phyloP scores from a whole-genome alignment of 1,140 invertebrate genomes.

The Sitobion miscanthi region DNA sequence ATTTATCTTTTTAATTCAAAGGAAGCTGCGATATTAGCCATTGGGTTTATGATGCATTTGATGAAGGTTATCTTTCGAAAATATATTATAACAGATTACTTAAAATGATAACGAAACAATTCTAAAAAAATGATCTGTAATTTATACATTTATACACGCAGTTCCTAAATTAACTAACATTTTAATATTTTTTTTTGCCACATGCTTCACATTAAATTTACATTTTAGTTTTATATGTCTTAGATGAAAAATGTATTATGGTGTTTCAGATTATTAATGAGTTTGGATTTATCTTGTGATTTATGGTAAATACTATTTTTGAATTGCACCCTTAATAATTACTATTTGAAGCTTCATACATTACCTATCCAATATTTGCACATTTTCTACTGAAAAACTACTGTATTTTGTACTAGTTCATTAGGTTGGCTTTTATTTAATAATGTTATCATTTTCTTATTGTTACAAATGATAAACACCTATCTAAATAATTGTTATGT shows the following conservation, averaged over 20 bases:
- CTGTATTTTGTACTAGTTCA: neutral
- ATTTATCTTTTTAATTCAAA: too few relatives aligned
- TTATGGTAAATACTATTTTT: constrained; percentile 10
- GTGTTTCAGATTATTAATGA: constrained; percentile 39
- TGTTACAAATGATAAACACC: too few relatives aligned
- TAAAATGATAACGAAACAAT: neutral
- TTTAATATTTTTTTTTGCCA: neutral
- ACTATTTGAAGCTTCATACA: neutral
- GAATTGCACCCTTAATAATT: neutral
- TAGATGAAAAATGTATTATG: constrained; percentile 1
- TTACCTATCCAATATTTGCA: neutral
- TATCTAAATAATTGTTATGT: neutral
- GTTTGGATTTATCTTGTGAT: constrained; percentile 22
- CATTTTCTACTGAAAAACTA: neutral
- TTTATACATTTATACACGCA: neutral
- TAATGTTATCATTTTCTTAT: neutral
- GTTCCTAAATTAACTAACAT: neutral
- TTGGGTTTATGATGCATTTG: neutral
- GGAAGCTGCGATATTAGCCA: neutral
- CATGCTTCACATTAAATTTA: neutral
- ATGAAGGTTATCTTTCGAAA: neutral
- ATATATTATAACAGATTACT: neutral
- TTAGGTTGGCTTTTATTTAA: neutral
- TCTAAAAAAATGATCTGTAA: neutral
- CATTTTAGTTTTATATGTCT: neutral